Conservation (phyloP, 2,797 vertebrate genomes). For the Molothrus ater region DNA sequence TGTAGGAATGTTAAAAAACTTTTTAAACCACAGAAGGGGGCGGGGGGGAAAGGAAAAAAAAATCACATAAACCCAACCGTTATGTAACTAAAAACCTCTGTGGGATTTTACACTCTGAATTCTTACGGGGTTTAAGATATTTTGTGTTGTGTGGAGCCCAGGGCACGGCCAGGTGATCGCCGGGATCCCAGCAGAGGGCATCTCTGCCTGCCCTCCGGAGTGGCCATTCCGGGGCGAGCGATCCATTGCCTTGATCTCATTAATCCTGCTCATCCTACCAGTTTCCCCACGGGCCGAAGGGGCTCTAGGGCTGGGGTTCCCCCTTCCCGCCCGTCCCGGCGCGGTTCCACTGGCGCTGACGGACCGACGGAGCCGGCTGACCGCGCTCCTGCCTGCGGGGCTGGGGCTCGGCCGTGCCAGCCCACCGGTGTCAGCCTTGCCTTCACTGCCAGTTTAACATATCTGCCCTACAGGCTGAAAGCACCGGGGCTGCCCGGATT, state of each 20-base stretch:
- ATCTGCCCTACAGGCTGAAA: slow-evolving; percentile 7
- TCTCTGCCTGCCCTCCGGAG: slow-evolving; percentile 71
- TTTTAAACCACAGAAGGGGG: neutral
- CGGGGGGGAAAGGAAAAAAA: neutral
- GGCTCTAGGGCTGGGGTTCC: slow-evolving; percentile 80
- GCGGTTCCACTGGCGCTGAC: neutral
- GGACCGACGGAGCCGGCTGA: slow-evolving; percentile 36
- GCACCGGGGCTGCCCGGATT: neutral
- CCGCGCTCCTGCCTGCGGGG: slow-evolving; percentile 59
- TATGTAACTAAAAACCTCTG: neutral
- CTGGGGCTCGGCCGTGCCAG: slow-evolving; percentile 26
- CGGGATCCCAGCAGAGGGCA: slow-evolving; percentile 87
- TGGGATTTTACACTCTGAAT: neutral
- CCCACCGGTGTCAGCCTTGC: slow-evolving; percentile 60
- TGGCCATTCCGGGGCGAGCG: slow-evolving; percentile 73
- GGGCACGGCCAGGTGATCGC: neutral
- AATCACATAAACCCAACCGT: neutral
- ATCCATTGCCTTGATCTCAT: slow-evolving; percentile 88
- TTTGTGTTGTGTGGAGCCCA: neutral
- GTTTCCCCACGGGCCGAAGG: slow-evolving; percentile 82
- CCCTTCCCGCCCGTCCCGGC: slow-evolving; percentile 67
- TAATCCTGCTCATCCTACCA: slow-evolving; percentile 90
- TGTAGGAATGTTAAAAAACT: accelerated
- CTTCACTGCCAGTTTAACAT: slow-evolving; percentile 60
- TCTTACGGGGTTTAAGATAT: accelerated